phyloP scores from a whole-genome alignment of 2,797 vertebrate species.

The Macropus fuliginosus region DNA sequence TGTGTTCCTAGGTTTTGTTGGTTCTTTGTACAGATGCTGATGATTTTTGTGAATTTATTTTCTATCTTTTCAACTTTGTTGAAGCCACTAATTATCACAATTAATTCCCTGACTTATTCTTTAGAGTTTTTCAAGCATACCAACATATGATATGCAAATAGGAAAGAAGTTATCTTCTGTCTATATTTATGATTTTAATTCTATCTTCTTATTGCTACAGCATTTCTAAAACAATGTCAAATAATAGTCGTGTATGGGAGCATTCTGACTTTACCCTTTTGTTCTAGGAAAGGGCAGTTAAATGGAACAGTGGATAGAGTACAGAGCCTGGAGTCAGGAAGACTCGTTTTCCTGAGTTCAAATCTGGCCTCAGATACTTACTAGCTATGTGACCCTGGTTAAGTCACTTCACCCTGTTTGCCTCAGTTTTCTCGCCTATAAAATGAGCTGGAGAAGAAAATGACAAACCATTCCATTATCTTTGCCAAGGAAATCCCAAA shows the following conservation, averaged over 20 bases:
- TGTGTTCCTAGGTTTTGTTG: neutral
- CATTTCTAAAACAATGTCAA: neutral
- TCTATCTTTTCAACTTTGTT: neutral
- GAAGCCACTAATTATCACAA: neutral
- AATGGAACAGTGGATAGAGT: neutral
- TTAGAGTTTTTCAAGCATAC: neutral
- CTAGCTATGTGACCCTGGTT: neutral
- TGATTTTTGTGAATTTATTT: neutral
- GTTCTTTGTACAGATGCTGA: neutral
- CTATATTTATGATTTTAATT: neutral
- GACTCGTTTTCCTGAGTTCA: neutral
- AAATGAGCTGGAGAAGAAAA: neutral
- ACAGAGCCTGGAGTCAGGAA: neutral
- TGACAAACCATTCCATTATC: neutral
- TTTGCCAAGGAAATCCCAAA: neutral
- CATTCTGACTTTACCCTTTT: neutral
- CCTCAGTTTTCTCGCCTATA: neutral
- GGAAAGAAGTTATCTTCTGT: neutral
- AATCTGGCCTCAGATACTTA: neutral
- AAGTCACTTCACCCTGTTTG: neutral
- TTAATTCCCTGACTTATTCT: neutral
- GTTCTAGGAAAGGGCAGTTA: neutral
- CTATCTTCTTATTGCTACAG: neutral
- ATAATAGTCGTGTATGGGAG: neutral
- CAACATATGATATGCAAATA: neutral